Evolutionary conservation across 2,113 vertebrate genomes (phyloP).

Genomic region (Pluvialis apricaria): DNA sequence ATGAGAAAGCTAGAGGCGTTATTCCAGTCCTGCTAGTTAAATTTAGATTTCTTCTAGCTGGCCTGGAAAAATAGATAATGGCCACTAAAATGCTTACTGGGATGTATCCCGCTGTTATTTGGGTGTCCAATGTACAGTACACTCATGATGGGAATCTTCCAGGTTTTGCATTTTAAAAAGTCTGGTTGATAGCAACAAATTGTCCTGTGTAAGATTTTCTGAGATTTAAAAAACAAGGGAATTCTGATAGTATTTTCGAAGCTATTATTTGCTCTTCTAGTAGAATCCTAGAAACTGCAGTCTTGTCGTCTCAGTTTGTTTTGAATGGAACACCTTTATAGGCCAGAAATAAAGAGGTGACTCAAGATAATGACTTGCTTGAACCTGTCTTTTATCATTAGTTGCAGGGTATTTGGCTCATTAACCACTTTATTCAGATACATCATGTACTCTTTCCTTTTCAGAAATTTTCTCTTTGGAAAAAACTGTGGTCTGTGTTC

Average conservation of each 20-base stretch:
- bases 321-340: neutral
- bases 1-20: neutral
- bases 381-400: neutral
- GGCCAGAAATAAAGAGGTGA: neutral
- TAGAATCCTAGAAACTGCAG: neutral
- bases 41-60: neutral
- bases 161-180: neutral
- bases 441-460: neutral
- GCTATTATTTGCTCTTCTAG: neutral
- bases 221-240: neutral
- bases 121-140: neutral
- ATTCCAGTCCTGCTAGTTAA: neutral
- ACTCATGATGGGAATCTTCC: neutral
- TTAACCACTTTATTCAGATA: neutral
- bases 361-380: conserved; percentile 6
- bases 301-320: neutral
- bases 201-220: neutral
- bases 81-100: neutral
- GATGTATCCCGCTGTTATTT: neutral
- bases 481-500: neutral
- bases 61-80: neutral
- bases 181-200: neutral
- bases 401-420: neutral
- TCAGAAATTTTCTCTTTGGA: neutral
- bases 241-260: neutral